phyloP scores from a whole-genome alignment of 1,140 invertebrate genomes.

The Diorhabda sublineata region DNA sequence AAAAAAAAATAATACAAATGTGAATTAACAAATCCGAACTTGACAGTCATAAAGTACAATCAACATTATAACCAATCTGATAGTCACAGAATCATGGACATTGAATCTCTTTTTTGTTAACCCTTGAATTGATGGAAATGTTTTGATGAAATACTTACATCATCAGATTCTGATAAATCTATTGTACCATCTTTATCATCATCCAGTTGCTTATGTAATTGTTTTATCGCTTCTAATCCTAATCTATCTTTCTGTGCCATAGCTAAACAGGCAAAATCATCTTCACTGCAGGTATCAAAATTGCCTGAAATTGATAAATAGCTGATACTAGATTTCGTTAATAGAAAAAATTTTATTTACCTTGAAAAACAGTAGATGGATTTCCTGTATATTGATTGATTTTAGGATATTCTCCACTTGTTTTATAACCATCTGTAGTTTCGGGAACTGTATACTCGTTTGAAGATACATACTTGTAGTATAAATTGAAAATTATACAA shows the following conservation, averaged over 20 bases:
- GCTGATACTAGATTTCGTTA: constrained; percentile 5
- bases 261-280: constrained; percentile 69
- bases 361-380: constrained; percentile 13
- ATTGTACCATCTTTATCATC: constrained; percentile 94
- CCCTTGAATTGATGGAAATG: too few relatives aligned
- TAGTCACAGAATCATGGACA: too few relatives aligned
- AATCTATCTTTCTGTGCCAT: constrained; percentile 71
- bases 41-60: too few relatives aligned
- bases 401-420: constrained; percentile 21
- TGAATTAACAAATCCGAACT: too few relatives aligned
- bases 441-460: constrained; percentile 11
- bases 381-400: constrained; percentile 19
- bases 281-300: constrained; percentile 52
- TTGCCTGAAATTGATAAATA: constrained; percentile 35
- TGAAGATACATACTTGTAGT: constrained; percentile 13
- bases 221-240: constrained; percentile 83
- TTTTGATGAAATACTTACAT: constrained; percentile 59
- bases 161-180: constrained; percentile 90
- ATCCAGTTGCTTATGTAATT: constrained; percentile 84
- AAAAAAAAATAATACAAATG: too few relatives aligned
- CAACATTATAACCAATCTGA: too few relatives aligned
- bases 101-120: too few relatives aligned
- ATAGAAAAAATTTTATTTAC: constrained; percentile 15
- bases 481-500: constrained; percentile 36
- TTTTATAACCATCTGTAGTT: constrained; percentile 3